Conservation (phyloP, 1,140 invertebrate genomes). For the Plodia interpunctella region DNA sequence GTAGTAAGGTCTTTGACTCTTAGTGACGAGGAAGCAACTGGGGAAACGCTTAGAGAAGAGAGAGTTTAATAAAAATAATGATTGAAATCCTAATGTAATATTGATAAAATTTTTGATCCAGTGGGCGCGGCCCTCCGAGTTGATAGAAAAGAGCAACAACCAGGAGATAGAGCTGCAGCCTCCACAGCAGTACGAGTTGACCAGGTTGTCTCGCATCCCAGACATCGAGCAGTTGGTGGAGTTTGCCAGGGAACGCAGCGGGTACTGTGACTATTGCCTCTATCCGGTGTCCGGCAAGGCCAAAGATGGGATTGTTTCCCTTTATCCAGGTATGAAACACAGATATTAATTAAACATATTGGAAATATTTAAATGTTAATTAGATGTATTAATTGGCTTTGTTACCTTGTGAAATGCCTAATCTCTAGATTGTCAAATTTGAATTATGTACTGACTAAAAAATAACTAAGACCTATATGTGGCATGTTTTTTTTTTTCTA, state of each 20-base stretch:
- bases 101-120: slow-evolving; percentile 28
- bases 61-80: too few species aligned
- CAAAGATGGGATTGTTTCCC: slow-evolving; percentile 46
- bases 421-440: too few species aligned
- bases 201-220: slow-evolving; percentile 35
- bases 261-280: slow-evolving; percentile 38
- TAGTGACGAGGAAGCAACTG: too few species aligned
- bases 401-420: too few species aligned
- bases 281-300: slow-evolving; percentile 43
- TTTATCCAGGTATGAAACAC: slow-evolving; percentile 58
- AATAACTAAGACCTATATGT: too few species aligned
- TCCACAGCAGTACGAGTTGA: slow-evolving; percentile 59
- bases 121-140: slow-evolving; percentile 46
- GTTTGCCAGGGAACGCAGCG: slow-evolving; percentile 48
- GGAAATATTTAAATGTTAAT: too few species aligned
- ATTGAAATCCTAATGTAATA: too few species aligned
- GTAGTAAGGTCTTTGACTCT: too few species aligned
- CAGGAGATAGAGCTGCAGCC: slow-evolving; percentile 41
- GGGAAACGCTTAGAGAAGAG: too few species aligned
- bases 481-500: slow-evolving; percentile 29
- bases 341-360: too few species aligned
- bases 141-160: slow-evolving; percentile 35
- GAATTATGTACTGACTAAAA: too few species aligned
- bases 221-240: slow-evolving; percentile 40
- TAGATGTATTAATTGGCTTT: too few species aligned